phyloP scores from a whole-genome alignment of 2,888 invertebrate genomes.

The Acanthosepion lycidas region DNA sequence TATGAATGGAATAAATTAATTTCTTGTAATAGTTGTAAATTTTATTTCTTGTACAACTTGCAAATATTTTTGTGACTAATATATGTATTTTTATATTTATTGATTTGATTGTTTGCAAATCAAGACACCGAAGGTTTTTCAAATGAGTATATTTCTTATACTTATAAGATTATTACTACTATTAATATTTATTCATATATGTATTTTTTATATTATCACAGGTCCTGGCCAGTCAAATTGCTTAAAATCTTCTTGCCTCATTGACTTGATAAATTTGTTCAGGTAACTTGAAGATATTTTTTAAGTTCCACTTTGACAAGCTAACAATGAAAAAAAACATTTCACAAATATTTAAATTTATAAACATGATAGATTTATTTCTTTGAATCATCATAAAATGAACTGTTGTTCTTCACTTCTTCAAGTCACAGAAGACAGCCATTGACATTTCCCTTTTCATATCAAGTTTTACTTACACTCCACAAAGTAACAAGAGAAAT shows the following conservation, averaged over 20 bases:
- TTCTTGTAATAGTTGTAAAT: background rate
- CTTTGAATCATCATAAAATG: no score
- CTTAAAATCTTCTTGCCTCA: slow-evolving; percentile 57
- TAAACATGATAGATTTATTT: no score
- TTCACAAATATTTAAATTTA: no score
- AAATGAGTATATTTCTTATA: no score
- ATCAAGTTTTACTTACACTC: no score
- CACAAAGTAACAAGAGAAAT: no score
- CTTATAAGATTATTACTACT: background rate
- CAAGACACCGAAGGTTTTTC: no score
- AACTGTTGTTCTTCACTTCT: no score
- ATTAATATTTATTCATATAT: background rate
- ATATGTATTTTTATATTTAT: no score
- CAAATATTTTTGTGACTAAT: background rate
- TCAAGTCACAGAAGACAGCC: no score
- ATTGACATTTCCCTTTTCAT: no score
- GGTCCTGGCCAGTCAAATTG: slow-evolving; percentile 61
- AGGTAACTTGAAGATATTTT: slow-evolving; percentile 55
- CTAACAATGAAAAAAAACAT: background rate
- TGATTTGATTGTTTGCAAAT: no score
- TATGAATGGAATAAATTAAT: background rate
- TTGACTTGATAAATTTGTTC: slow-evolving; percentile 57
- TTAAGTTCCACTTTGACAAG: background rate
- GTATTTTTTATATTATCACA: slow-evolving; percentile 45
- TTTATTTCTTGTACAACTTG: background rate